A percentile compares a stretch with the other conserved stretches of the same genome.
phyloP scores from a whole-genome alignment of 2,888 invertebrate species.

The Microchrysa polita region DNA sequence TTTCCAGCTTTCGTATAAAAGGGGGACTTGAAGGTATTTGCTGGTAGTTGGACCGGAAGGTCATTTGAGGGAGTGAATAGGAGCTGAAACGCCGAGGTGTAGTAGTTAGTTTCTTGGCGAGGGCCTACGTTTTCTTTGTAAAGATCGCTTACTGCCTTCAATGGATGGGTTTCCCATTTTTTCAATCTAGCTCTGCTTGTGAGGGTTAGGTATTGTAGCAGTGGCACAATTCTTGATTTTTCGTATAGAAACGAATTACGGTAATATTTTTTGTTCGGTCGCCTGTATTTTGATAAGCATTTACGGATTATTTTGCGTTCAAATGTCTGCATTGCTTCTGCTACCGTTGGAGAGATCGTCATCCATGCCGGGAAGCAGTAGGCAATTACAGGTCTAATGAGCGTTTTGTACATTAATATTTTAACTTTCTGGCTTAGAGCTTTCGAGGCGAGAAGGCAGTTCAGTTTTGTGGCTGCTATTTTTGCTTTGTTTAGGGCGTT shows the following conservation, averaged over 20 bases:
- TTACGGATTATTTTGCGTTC: conserved; percentile 38
- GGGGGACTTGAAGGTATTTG: too few relatives aligned
- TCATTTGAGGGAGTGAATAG: too few relatives aligned
- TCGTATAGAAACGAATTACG: conserved; percentile 12
- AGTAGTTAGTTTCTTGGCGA: too few relatives aligned
- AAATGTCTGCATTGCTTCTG: conserved; percentile 27
- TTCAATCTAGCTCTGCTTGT: too few relatives aligned
- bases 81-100: too few relatives aligned
- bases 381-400: conserved; percentile 27
- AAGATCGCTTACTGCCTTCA: too few relatives aligned
- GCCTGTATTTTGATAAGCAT: neutral
- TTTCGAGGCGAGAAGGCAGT: neutral
- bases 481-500: neutral
- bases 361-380: conserved; percentile 40
- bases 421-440: neutral
- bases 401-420: conserved; percentile 39
- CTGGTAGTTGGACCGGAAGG: too few relatives aligned
- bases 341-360: conserved; percentile 29
- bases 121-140: too few relatives aligned
- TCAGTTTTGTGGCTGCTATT: neutral
- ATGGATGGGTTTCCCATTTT: too few relatives aligned
- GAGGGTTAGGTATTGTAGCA: neutral
- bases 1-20: too few relatives aligned
- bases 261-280: conserved; percentile 14
- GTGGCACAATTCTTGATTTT: neutral